Base-by-base conservation (phyloP, 2,888 invertebrate species). In the Lagria hirta region DNA sequence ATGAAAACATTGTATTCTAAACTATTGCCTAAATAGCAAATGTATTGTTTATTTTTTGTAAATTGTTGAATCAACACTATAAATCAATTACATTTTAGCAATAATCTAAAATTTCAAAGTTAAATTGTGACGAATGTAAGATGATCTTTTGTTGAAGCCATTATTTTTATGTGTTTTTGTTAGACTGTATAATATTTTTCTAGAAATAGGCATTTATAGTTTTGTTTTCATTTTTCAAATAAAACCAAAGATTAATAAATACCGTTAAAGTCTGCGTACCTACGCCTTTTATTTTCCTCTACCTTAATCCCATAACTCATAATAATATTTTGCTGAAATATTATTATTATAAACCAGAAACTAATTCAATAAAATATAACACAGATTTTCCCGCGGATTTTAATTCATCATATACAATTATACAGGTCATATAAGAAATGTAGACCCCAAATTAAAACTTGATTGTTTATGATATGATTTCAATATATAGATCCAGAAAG, bases 1-100 rank as follows among this genome's bases (percentile, higher is more conserved):
- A 41, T 27, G 36, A 44, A 55, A 64, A 36, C 34, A 43, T 23
- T 48, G 40, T 61, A 67, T 67, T 68, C 66, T 67, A 68, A 67
- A 68, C 60, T 64, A 58, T 64, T 65, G 67, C 68, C 67, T 67
- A 58, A 58, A 63, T 63, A 65, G 61, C 49, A 58, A 57, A 59
- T 52, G 53, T 38, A 38, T 38, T 23, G 17, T 38, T 62, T 61
- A 61, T 65, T 64, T 65, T 64, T 60, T 61, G 60, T 61, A 60
- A 59, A 49, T 45, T 49, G 45, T 54, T 43, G 45, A 56, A 52
- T 52, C 49, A 54, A 55, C 54, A 51, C 40, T 52, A 50, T 55
- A 42, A 52, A 53, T 49, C 43, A 51, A 55, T 51, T 44, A 54
- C 52, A 48, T 53, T 43, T 48, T 60, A 60, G 57, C 57, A 58